These are phyloP conservation scores for Cochlearius cochlearius DNA, from an alignment of 2,113 vertebrate genomes.

Conservation along the genomic window DNA sequence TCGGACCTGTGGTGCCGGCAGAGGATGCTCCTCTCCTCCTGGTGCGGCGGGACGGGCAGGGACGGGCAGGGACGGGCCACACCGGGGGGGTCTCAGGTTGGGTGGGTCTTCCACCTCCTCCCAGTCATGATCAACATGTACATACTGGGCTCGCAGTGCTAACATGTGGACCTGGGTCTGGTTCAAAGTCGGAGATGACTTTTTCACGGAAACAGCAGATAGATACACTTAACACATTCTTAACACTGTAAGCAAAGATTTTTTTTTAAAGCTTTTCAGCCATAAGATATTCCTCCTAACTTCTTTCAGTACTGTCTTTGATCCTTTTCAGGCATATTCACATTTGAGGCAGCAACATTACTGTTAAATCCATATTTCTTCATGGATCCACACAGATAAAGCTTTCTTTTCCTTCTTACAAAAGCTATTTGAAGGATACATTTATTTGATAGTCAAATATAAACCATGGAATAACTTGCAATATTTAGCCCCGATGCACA, in stretches of 20 bases:
- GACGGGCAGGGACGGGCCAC: rapidly evolving
- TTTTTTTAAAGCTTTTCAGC: not conserved
- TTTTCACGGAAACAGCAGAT: not conserved
- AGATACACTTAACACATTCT: not conserved
- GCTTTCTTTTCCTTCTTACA: not conserved
- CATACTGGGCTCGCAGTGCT: rapidly evolving
- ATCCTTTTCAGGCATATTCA: not conserved
- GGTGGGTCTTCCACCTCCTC: not conserved
- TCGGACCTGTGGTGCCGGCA: no score
- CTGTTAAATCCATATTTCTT: not conserved
- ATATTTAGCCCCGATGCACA: not conserved
- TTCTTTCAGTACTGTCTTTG: not conserved
- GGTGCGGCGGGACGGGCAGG: rapidly evolving
- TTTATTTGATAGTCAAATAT: not conserved
- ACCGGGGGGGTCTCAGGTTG: not conserved
- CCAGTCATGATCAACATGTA: rapidly evolving
- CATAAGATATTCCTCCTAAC: not conserved
- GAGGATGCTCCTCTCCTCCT: not conserved
- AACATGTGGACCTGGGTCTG: not conserved
- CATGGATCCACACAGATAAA: not conserved
- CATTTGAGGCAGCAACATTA: not conserved
- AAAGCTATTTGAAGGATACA: not conserved
- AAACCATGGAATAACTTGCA: not conserved
- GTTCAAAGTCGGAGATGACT: not conserved
- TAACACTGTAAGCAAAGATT: not conserved